These are phyloP conservation scores for Gonatopus flavifemur DNA, from an alignment of 1,140 invertebrate species.

Conservation along the genomic window DNA sequence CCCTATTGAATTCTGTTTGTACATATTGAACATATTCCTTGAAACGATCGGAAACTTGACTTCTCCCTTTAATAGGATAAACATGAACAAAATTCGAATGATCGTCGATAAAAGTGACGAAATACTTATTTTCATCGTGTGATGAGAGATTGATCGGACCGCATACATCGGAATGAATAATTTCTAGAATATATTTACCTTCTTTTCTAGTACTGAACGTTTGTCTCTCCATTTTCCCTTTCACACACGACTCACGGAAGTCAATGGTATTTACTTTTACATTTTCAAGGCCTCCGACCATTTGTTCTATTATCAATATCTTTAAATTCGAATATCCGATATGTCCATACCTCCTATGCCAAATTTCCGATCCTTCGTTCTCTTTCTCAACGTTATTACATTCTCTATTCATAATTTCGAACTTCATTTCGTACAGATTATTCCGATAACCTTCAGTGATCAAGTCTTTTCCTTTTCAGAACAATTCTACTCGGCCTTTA, in stretches of 20 bases:
- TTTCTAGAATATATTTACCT: too few relatives aligned
- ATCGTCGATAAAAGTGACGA: neutral
- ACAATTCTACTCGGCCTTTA: conserved; percentile 6
- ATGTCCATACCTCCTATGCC: conserved; percentile 4
- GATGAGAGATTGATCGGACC: neutral
- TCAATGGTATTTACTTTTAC: neutral
- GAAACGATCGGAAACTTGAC: conserved; percentile 20
- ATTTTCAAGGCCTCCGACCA: neutral
- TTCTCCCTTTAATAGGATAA: neutral
- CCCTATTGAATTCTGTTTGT: neutral
- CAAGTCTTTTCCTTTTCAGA: neutral
- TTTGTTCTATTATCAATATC: too few relatives aligned
- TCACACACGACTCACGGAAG: neutral
- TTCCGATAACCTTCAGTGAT: neutral
- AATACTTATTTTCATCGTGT: neutral
- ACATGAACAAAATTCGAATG: neutral
- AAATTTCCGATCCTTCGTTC: neutral
- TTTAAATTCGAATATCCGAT: neutral
- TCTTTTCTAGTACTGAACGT: neutral
- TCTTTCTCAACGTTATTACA: conserved; percentile 17
- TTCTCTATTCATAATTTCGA: neutral
- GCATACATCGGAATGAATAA: neutral
- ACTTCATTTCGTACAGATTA: neutral
- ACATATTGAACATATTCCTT: neutral
- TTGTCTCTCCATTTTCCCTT: neutral